Conservation (phyloP, 1,140 invertebrate species). For the Sitodiplosis mosellana region DNA sequence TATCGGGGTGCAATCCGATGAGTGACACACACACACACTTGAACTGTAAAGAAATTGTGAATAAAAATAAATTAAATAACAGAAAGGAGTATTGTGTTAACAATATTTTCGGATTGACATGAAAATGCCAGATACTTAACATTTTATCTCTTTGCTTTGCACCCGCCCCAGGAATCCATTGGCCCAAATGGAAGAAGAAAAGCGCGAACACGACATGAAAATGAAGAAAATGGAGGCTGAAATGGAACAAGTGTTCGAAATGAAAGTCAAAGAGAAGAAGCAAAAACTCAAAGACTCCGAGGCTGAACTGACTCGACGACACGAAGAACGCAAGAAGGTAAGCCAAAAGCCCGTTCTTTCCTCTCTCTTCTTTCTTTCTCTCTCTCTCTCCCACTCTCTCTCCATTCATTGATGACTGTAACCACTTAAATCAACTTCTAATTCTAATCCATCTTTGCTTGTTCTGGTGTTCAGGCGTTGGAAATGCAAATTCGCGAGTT, state of each 20-base stretch:
- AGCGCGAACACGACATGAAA: constrained; percentile 83
- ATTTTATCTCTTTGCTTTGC: no score
- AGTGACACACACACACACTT: no score
- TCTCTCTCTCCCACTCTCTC: no score
- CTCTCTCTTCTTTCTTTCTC: background rate
- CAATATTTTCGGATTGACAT: no score
- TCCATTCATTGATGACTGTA: no score
- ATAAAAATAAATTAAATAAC: no score
- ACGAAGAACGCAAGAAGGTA: constrained; percentile 30
- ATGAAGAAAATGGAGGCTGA: constrained; percentile 94
- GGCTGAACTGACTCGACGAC: constrained; percentile 49
- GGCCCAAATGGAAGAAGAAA: constrained; percentile 95
- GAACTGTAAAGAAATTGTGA: no score
- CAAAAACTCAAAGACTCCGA: constrained; percentile 87
- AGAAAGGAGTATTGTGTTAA: no score
- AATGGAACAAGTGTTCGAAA: constrained; percentile 76
- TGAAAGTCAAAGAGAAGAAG: constrained; percentile 82
- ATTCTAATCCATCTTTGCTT: background rate
- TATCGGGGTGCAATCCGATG: no score
- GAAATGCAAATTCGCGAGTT: constrained; percentile 79
- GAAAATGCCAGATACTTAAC: no score
- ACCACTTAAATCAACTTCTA: no score
- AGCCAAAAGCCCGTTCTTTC: background rate
- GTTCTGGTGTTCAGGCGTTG: constrained; percentile 26
- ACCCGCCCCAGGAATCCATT: constrained; percentile 69